A percentile compares a stretch with the other conserved stretches of the same genome.
Conservation (phyloP, 2,888 invertebrate genomes). For the Rhingia rostrata region DNA sequence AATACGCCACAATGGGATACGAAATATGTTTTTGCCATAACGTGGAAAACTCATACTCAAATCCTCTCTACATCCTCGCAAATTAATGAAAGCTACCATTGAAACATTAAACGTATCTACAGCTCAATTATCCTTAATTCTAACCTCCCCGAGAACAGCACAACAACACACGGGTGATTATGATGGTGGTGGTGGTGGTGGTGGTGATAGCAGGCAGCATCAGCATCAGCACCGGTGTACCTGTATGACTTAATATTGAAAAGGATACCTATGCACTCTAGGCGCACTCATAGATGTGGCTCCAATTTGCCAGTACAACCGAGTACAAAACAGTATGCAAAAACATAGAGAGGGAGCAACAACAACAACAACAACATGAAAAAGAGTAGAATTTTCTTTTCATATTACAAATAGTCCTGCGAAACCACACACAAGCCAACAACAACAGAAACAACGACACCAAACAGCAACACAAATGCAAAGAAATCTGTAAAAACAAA, state of each 20-base stretch:
- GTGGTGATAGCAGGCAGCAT: too few relatives aligned
- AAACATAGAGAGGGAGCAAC: constrained; percentile 2
- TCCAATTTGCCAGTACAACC: constrained; percentile 44
- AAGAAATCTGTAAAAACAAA: constrained; percentile 60
- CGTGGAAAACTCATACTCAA: constrained; percentile 2
- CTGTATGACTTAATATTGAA: constrained; percentile 67
- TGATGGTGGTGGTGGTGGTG: background rate
- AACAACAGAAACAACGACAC: constrained; percentile 29
- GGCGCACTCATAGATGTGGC: constrained; percentile 37
- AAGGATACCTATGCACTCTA: constrained; percentile 60
- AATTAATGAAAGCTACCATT: constrained; percentile 73
- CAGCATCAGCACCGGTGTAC: constrained; percentile 11
- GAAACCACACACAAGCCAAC: background rate
- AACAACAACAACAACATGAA: constrained; percentile 2
- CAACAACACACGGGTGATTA: background rate
- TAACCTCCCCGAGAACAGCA: constrained; percentile 36
- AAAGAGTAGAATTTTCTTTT: constrained; percentile 52
- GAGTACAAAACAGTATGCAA: constrained; percentile 15
- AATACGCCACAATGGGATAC: constrained; percentile 51
- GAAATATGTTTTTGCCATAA: constrained; percentile 59
- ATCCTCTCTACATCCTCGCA: constrained; percentile 34
- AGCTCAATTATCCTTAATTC: constrained; percentile 71
- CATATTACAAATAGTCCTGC: constrained; percentile 49
- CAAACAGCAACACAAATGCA: constrained; percentile 38
- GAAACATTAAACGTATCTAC: constrained; percentile 72